Base-by-base conservation (phyloP, 1,140 invertebrate species). In the Papilio dardanus region DNA sequence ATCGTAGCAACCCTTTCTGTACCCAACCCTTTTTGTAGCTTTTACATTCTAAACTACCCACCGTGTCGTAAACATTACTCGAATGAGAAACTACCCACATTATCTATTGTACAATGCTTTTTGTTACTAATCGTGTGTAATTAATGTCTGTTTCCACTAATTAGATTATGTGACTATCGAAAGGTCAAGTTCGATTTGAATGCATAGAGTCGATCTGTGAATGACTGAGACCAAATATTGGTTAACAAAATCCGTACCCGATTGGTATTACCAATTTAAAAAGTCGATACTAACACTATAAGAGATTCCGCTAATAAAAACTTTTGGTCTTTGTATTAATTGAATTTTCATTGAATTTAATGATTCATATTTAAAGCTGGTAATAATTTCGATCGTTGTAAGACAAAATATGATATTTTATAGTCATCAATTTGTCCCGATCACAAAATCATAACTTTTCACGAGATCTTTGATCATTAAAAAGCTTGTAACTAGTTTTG, bases 11-110 rank as follows among this genome's bases (percentile, higher is more conserved):
- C 50, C 50, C 50, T 54, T 54, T 54, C 50, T n/a, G n/a, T n/a
- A n/a, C n/a, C n/a, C 10, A 28, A 24, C 50, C 50, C 50, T 54
- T 54, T 54, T 54, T 54, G 50, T 54, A 54, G 50, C 50, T 54
- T 54, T 54, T 54, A 54, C 50, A 12, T 54, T 54, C 50, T 54
- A 54, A 54, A 54, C 21, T 19, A 54, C 50, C 50, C 2, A 28
- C 50, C 21, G 50, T 50, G 46, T 50, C 46, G 46, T 54, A 54
- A 54, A 54, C 50, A 54, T 54, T 54, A 24, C 50, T 54, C 50
- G 0, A 54, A 24, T 28, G 10, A 62, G 54, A 62, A 58, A 28
- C 50, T 54, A 12, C 54, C 54, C 54, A 5, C 54, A 62, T 24
- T 28, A 62, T 62, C 54, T 62, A 62, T 62, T 28, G 10, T 28